These are phyloP conservation scores for Sinopyrophorus schimmeli DNA, from an alignment of 2,888 invertebrate genomes.

Conservation along the genomic window DNA sequence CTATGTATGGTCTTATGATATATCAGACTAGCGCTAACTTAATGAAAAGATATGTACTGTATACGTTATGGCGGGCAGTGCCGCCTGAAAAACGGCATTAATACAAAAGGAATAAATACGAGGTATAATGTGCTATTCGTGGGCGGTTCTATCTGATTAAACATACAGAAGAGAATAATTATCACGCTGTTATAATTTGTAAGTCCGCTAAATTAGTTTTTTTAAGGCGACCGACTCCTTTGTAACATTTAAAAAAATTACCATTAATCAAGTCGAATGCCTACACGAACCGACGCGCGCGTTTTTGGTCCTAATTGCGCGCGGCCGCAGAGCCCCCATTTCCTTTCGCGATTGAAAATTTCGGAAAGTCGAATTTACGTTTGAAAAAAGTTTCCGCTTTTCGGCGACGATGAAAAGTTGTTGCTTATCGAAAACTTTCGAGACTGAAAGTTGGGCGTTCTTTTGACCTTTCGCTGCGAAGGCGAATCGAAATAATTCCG, in stretches of 20 bases:
- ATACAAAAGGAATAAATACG: conserved; percentile 46
- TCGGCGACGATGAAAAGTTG: too few relatives aligned
- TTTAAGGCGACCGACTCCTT: conserved; percentile 9
- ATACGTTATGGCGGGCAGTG: conserved; percentile 47
- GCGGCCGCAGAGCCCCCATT: too few relatives aligned
- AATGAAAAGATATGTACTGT: conserved; percentile 56
- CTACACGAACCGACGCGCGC: too few relatives aligned
- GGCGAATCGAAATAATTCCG: too few relatives aligned
- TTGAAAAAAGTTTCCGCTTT: too few relatives aligned
- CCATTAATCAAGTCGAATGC: conserved; percentile 9
- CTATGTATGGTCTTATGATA: conserved; percentile 52
- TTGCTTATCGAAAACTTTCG: too few relatives aligned
- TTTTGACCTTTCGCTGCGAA: too few relatives aligned
- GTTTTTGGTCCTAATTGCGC: too few relatives aligned
- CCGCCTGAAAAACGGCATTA: conserved; percentile 48
- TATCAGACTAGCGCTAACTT: conserved; percentile 51
- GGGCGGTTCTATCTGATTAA: conserved; percentile 52
- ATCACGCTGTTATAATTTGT: conserved; percentile 52
- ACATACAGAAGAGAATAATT: conserved; percentile 50
- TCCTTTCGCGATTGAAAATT: too few relatives aligned
- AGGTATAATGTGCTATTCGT: conserved; percentile 50
- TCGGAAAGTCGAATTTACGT: too few relatives aligned
- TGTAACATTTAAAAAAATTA: conserved; percentile 14
- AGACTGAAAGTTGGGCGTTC: too few relatives aligned
- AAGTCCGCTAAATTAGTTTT: conserved; percentile 35